These are phyloP conservation scores for Erpetoichthys calabaricus DNA, from an alignment of 2,797 vertebrate species.

Conservation along the genomic window DNA sequence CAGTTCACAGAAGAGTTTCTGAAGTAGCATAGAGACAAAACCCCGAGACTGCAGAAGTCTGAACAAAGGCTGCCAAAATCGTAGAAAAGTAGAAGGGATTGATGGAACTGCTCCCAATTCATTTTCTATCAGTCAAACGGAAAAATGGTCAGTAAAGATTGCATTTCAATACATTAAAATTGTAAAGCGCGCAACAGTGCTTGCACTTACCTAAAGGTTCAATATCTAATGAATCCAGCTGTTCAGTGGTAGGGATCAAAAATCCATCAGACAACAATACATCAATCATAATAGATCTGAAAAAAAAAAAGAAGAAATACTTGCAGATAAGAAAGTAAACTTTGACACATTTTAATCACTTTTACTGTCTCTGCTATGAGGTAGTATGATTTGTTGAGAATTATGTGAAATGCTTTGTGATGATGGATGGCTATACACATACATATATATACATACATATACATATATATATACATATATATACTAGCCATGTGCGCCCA, in stretches of 20 bases:
- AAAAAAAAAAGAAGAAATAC: constrained; percentile 17
- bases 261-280: constrained; percentile 52
- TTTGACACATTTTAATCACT: constrained; percentile 1
- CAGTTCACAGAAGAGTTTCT: constrained; percentile 68
- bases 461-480: no score
- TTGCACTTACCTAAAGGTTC: constrained; percentile 37
- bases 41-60: constrained; percentile 54
- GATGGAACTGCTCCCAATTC: constrained; percentile 20
- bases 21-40: constrained; percentile 65
- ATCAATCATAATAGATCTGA: constrained; percentile 39
- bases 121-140: no score
- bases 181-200: not conserved
- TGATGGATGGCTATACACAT: no score
- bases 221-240: constrained; percentile 64
- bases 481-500: no score
- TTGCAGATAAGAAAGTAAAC: not conserved
- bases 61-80: constrained; percentile 81
- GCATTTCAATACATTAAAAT: no score
- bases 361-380: not conserved
- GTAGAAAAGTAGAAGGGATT: constrained; percentile 55
- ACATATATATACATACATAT: no score
- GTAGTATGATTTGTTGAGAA: no score
- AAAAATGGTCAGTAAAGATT: no score
- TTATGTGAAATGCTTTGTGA: no score
- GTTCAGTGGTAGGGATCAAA: constrained; percentile 71